Base-by-base conservation (phyloP, 2,113 vertebrate species). In the Siniperca knerii region DNA sequence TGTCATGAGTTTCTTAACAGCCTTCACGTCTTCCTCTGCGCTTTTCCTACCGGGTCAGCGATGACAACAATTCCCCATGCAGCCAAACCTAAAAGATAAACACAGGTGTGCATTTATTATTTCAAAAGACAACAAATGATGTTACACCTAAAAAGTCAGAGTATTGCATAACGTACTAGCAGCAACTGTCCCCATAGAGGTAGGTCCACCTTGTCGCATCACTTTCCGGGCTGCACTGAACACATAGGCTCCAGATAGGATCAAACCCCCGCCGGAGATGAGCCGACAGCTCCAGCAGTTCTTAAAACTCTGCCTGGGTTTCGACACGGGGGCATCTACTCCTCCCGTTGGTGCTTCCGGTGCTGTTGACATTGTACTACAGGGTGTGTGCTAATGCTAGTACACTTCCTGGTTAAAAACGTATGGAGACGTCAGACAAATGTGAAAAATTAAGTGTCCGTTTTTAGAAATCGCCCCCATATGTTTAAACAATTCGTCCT, bases 211-310 rank as follows among this genome's bases (percentile, higher is more conserved):
- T 0, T 4, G 37, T 4, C 65, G 48, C 71, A 92, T 86, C 25
- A 72, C 72, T 15, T 40, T 85, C 13, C 89, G 67, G 10, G 93
- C 94, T 0, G 82, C 89, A 1, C 23, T 5, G 23, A 75, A 90
- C 6, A 95, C 90, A n/a, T 94, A 94, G 0, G 66, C 84, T 2
- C 68, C 95, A 0, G 90, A 77, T 3, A 88, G 20, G 11, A 95
- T 1, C 64, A 96, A 15, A 4, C 93, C 95, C 0, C 92, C 77
- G 0, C 95, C 96, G 29, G 93, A 93, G 25, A 95, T 6, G 6
- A 94, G 0, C 10, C 94, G 90, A 21, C 94, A 96, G 90, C 96
- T 91, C 94, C 93, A 95, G 86, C 95, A 96, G 82, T 9, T 75
- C 37, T 80, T 84, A 0, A 93, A 85, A n/a, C 42, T 6, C 55